These are phyloP conservation scores for Oxystoma pomonae DNA, from an alignment of 2,888 invertebrate genomes.

Conservation along the genomic window DNA sequence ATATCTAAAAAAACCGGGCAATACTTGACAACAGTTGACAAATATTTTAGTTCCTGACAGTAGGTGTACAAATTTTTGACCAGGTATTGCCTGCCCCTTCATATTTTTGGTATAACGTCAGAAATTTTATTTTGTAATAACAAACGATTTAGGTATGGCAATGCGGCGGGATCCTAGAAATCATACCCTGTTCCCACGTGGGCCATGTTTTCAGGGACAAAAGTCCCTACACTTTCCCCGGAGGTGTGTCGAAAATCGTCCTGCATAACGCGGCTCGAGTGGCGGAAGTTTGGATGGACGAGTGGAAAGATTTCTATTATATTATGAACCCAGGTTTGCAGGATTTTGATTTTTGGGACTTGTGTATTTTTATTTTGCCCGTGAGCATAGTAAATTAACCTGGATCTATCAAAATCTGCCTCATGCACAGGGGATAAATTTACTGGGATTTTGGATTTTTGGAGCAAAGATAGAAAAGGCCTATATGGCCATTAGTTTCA, in stretches of 20 bases:
- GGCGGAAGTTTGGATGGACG: slow-evolving; percentile 99
- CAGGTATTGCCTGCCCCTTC: too few species aligned
- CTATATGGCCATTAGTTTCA: too few species aligned
- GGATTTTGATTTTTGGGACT: neutral
- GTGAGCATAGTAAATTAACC: too few species aligned
- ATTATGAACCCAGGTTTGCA: slow-evolving; percentile 94
- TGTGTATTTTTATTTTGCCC: too few species aligned
- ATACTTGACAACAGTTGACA: too few species aligned
- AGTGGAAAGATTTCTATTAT: slow-evolving; percentile 99
- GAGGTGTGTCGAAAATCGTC: slow-evolving; percentile 94
- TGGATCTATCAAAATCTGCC: neutral
- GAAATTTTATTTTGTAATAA: too few species aligned
- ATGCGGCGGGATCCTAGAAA: slow-evolving; percentile 93
- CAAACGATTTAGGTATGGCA: slow-evolving; percentile 85
- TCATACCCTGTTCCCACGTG: slow-evolving; percentile 93
- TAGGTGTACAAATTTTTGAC: too few species aligned
- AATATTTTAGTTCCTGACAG: too few species aligned
- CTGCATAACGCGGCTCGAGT: slow-evolving; percentile 98
- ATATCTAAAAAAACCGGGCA: too few species aligned
- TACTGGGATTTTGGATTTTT: neutral
- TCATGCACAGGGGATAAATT: neutral
- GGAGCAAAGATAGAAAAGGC: too few species aligned
- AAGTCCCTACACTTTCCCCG: slow-evolving; percentile 98
- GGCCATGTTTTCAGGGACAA: slow-evolving; percentile 98
- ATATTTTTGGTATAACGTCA: too few species aligned